Conservation (phyloP, 1,140 invertebrate genomes). For the Lethrus apterus region DNA sequence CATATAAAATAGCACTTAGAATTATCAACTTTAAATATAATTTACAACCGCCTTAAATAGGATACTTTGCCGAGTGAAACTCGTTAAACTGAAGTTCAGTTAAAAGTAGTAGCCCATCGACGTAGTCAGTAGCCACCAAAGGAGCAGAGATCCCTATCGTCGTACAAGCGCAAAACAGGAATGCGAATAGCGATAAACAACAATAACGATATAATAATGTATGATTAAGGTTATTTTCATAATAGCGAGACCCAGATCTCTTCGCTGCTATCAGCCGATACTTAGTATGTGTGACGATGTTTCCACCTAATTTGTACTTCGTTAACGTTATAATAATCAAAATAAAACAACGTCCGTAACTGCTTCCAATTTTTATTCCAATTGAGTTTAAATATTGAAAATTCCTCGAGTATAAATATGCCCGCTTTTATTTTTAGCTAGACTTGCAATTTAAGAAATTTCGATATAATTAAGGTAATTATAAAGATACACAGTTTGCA, state of each 20-base stretch:
- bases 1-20: constrained; percentile 14
- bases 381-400: too few species aligned
- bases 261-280: constrained; percentile 2
- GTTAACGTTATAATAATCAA: too few species aligned
- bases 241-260: constrained; percentile 3
- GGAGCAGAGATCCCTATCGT: background rate
- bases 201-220: constrained; percentile 17
- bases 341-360: too few species aligned
- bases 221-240: constrained; percentile 18
- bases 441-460: too few species aligned
- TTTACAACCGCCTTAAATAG: constrained; percentile 3
- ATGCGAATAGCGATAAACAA: constrained; percentile 6
- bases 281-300: constrained; percentile 12
- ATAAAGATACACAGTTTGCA: too few species aligned
- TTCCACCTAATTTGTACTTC: constrained; percentile 17
- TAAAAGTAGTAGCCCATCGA: too few species aligned
- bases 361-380: too few species aligned
- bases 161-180: background rate
- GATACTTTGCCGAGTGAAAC: too few species aligned
- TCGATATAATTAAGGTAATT: too few species aligned
- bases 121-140: background rate
- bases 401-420: too few species aligned
- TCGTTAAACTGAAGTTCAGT: too few species aligned
- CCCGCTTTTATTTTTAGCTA: too few species aligned
- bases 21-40: constrained; percentile 10